These are phyloP conservation scores for Nyleta sp. DNA, from an alignment of 2,888 invertebrate species.

Conservation along the genomic window DNA sequence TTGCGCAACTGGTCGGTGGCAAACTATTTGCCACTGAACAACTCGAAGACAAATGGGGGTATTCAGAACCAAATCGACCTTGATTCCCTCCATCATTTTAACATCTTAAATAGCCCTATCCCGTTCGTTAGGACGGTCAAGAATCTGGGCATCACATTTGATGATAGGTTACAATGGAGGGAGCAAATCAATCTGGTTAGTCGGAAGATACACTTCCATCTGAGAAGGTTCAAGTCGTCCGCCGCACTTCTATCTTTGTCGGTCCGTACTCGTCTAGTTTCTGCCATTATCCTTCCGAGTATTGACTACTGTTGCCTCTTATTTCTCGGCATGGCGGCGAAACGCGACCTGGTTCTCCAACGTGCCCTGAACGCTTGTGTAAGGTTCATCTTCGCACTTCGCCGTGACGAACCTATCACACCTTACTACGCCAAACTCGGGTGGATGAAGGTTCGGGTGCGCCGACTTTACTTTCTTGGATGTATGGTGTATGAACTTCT, in stretches of 20 bases:
- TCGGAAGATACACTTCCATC: neutral
- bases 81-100: neutral
- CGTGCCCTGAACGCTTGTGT: too few species aligned
- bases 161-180: neutral
- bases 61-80: neutral
- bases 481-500: neutral
- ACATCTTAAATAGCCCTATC: neutral
- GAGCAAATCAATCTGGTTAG: neutral
- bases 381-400: neutral
- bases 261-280: neutral
- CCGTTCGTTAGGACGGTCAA: neutral
- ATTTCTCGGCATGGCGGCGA: neutral
- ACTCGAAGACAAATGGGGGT: neutral
- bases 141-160: neutral
- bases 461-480: neutral
- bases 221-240: neutral
- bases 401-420: neutral
- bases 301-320: constrained; percentile 1
- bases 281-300: neutral
- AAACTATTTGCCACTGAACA: neutral
- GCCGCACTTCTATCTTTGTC: neutral
- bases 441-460: neutral
- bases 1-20: neutral
- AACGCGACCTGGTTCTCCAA: neutral
- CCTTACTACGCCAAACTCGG: neutral